Evolutionary conservation across 2,888 invertebrate genomes (phyloP).

Genomic region (Antheraea yamamai): DNA sequence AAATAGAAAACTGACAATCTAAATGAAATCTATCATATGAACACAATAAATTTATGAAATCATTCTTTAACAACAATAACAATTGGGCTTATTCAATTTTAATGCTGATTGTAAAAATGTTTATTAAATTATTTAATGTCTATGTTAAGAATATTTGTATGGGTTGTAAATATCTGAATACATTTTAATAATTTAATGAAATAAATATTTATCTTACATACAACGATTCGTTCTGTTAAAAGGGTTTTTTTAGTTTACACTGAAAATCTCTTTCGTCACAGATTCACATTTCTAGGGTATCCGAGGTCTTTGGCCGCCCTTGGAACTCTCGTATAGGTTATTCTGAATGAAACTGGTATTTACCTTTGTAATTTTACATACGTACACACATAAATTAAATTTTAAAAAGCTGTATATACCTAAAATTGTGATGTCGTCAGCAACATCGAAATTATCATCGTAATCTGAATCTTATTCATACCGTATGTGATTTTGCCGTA

Average conservation of each 20-base stretch:
- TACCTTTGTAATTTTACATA: background rate
- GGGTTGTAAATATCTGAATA: background rate
- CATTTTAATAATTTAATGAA: background rate
- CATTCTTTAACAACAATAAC: background rate
- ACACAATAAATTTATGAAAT: background rate
- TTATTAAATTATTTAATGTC: background rate
- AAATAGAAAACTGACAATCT: too few relatives aligned
- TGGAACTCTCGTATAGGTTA: background rate
- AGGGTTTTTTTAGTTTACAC: background rate
- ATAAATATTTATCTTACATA: background rate
- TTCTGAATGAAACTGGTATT: background rate
- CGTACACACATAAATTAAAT: background rate
- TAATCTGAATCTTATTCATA: too few relatives aligned
- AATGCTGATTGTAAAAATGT: background rate
- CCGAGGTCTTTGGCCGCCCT: background rate
- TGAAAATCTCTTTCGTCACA: background rate
- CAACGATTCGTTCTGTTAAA: too few relatives aligned
- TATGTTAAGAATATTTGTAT: background rate
- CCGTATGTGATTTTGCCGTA: too few relatives aligned
- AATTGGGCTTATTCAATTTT: background rate
- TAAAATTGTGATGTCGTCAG: too few relatives aligned
- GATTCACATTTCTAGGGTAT: background rate
- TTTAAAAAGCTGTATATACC: too few relatives aligned
- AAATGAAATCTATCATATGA: too few relatives aligned
- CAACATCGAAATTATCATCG: too few relatives aligned